phyloP scores from a whole-genome alignment of 2,888 invertebrate species.

The Microplitis manilae region DNA sequence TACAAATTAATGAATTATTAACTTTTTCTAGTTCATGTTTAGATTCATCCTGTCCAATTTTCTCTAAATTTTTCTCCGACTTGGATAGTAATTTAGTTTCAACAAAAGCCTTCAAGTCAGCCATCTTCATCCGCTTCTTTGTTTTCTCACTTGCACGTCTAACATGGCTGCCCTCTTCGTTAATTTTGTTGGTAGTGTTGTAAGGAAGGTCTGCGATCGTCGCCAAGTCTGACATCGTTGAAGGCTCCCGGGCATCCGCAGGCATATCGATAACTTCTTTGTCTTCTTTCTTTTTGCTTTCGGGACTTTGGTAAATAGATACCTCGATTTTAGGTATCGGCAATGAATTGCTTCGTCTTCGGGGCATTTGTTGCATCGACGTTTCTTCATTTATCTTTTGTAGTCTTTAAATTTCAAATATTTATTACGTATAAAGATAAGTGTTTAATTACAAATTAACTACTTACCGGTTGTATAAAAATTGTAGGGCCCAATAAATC shows the following conservation, averaged over 20 bases:
- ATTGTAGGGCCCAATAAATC: slow-evolving; percentile 96
- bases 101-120: slow-evolving; percentile 91
- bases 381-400: slow-evolving; percentile 91
- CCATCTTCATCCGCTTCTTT: slow-evolving; percentile 91
- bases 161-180: slow-evolving; percentile 71
- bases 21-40: slow-evolving; percentile 75
- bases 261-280: slow-evolving; percentile 87
- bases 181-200: slow-evolving; percentile 63
- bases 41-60: slow-evolving; percentile 86
- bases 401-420: slow-evolving; percentile 74
- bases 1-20: slow-evolving; percentile 8
- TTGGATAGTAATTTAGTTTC: slow-evolving; percentile 93
- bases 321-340: slow-evolving; percentile 95
- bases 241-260: slow-evolving; percentile 78
- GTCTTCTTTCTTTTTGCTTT: slow-evolving; percentile 78
- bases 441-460: background rate
- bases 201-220: slow-evolving; percentile 72
- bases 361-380: slow-evolving; percentile 82
- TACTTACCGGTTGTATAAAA: slow-evolving; percentile 85
- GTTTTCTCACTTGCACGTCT: slow-evolving; percentile 86
- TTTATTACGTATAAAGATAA: background rate
- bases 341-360: slow-evolving; percentile 92
- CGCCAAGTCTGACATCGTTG: slow-evolving; percentile 72
- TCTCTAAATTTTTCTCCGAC: slow-evolving; percentile 92
- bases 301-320: slow-evolving; percentile 86